Conservation (phyloP, 64 coral and sea anemone species). For the Montipora cactus region DNA sequence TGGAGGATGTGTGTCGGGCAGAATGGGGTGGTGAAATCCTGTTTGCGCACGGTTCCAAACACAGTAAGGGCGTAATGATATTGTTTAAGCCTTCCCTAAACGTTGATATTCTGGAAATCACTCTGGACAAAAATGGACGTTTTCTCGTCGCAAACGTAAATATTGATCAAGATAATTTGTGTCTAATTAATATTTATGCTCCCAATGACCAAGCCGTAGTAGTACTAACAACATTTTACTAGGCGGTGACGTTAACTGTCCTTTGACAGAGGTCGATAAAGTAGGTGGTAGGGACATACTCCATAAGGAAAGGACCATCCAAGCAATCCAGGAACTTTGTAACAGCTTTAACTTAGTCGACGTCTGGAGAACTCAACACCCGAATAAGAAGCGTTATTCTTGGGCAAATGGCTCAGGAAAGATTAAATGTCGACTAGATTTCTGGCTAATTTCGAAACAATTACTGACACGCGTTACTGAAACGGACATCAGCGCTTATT, state of each 20-base stretch:
- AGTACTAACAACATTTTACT: background rate
- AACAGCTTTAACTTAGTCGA: slow-evolving; percentile 9
- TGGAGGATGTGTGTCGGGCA: too few relatives aligned
- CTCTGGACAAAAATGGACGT: background rate
- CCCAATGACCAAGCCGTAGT: background rate
- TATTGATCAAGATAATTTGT: background rate
- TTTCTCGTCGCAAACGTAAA: background rate
- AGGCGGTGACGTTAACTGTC: slow-evolving; percentile 52
- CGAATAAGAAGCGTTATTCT: background rate
- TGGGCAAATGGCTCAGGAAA: slow-evolving; percentile 33
- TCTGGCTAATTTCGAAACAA: background rate
- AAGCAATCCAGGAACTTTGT: slow-evolving; percentile 33
- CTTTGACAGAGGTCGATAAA: slow-evolving; percentile 14
- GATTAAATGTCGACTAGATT: slow-evolving; percentile 4
- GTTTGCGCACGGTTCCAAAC: background rate
- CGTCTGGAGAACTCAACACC: slow-evolving; percentile 54
- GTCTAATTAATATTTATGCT: background rate
- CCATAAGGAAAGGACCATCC: background rate
- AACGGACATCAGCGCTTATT: slow-evolving; percentile 30
- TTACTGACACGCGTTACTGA: background rate
- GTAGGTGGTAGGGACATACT: slow-evolving; percentile 14
- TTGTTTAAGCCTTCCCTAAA: background rate
- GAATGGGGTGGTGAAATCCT: background rate
- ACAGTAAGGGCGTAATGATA: background rate
- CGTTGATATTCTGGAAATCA: background rate